Percentiles rank a stretch among this genome's conserved stretches.
Evolutionary conservation across 37 sponge, comb jelly and placozoan genomes (phyloP).

Genomic region (Dysidea cf. avara): DNA sequence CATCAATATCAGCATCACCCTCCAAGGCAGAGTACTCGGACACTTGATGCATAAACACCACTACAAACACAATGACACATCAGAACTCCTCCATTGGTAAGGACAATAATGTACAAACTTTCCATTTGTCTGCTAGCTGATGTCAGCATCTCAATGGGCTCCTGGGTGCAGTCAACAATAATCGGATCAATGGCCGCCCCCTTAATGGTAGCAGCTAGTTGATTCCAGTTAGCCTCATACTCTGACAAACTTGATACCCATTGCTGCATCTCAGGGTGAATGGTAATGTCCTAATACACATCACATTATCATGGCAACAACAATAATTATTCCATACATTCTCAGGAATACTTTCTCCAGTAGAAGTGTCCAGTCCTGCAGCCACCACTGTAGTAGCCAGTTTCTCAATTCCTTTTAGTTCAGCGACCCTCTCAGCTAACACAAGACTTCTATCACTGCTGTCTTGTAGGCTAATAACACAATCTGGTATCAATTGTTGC

Average conservation of each 20-base stretch:
- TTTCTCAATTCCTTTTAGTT: slow-evolving; percentile 33
- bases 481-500: slow-evolving; percentile 77
- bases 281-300: neutral
- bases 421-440: slow-evolving; percentile 33
- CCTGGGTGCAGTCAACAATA: slow-evolving; percentile 36
- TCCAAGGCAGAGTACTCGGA: slow-evolving; percentile 47
- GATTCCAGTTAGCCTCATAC: slow-evolving; percentile 54
- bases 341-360: neutral
- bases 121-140: slow-evolving; percentile 36
- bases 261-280: slow-evolving; percentile 24
- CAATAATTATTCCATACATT: too few species aligned
- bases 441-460: slow-evolving; percentile 24
- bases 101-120: slow-evolving; percentile 9
- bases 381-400: neutral
- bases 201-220: slow-evolving; percentile 65
- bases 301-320: too few species aligned
- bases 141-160: slow-evolving; percentile 12
- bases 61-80: slow-evolving; percentile 15
- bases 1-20: slow-evolving; percentile 72
- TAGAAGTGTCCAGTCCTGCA: neutral
- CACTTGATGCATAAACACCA: slow-evolving; percentile 34
- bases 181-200: slow-evolving; percentile 80
- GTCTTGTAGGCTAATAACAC: slow-evolving; percentile 77
- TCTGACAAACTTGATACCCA: slow-evolving; percentile 52
- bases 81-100: neutral